Conservation (phyloP, 2,888 invertebrate species). For the Epinotia ramella region DNA sequence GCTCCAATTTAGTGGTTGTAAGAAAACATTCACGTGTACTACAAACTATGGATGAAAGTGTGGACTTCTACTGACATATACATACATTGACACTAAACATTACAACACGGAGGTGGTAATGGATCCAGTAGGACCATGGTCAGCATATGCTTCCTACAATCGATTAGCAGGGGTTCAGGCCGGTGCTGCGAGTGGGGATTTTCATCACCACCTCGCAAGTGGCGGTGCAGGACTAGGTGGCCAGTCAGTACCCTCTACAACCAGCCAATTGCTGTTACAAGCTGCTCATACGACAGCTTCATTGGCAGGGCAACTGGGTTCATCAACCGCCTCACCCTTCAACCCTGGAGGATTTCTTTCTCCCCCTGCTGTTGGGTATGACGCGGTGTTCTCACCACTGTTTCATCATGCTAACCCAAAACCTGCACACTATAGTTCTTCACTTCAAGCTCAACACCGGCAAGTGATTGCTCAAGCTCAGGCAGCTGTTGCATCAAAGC, state of each 20-base stretch:
- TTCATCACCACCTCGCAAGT: slow-evolving; percentile 88
- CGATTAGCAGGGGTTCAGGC: slow-evolving; percentile 90
- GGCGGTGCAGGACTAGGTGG: slow-evolving; percentile 81
- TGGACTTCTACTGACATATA: slow-evolving; percentile 82
- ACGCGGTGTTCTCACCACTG: slow-evolving; percentile 92
- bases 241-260: slow-evolving; percentile 86
- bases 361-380: slow-evolving; percentile 91
- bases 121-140: slow-evolving; percentile 97
- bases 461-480: slow-evolving; percentile 87
- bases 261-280: slow-evolving; percentile 88
- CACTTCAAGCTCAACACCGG: slow-evolving; percentile 88
- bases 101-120: slow-evolving; percentile 87
- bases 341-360: slow-evolving; percentile 90
- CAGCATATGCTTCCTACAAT: slow-evolving; percentile 93
- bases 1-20: slow-evolving; percentile 71
- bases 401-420: slow-evolving; percentile 92
- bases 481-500: slow-evolving; percentile 84
- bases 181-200: slow-evolving; percentile 88
- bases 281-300: slow-evolving; percentile 86
- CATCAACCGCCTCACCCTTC: slow-evolving; percentile 87
- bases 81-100: slow-evolving; percentile 73
- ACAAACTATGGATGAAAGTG: slow-evolving; percentile 84
- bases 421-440: slow-evolving; percentile 89
- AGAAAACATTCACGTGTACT: slow-evolving; percentile 68
- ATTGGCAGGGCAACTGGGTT: slow-evolving; percentile 87